Evolutionary conservation across 2,888 invertebrate genomes (phyloP), one percentile per base, ranked within the genome.

Genomic region (Ashinkailepas kermadecensis): DNA sequence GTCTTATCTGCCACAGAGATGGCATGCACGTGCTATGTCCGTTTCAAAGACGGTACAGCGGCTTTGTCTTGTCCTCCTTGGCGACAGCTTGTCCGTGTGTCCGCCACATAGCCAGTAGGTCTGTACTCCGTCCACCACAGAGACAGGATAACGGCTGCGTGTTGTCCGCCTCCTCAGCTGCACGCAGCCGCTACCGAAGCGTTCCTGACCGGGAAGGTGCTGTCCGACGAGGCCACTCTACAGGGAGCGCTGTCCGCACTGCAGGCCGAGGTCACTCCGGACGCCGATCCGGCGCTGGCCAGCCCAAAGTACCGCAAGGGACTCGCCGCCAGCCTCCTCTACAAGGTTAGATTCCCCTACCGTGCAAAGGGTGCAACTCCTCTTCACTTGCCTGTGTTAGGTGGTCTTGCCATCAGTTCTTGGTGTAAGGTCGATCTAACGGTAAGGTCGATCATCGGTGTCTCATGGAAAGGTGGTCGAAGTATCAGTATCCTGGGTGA

Each of bases 301-400:
- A 90, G 91, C 0, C 91, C 93, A 0, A 88, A 88, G 67, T 95
- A 92, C 85, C 90, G 94, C 62, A 92, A 91, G 85, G 89, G 89
- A n/a, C 88, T 95, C 13, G 93, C 95, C 0, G 88, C 92, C 82
- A 90, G 92, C 11, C 88, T 95, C n/a, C 92, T 95, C 86, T 96
- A 95, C 87, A 95, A 94, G 90, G 93, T 92, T 87, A 6, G 23
- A 23, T 9, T 25, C n/a, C 65, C 10, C 18, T n/a, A 65, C n/a
- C 0, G 6, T 9, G 21, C 18, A n/a, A 18, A 11, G 4, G 9
- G 65, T 6, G 21, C 18, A 2, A 11, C 8, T 8, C n/a, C 11
- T 67, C 13, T 25, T 11, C 23, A 25, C 2, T 21, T 25, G 25
- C 67, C 59, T 59, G 11, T 59, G 11, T 59, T 59, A 59, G 1